These are phyloP conservation scores for Whitmania pigra DNA, from an alignment of 1,140 invertebrate genomes.

Conservation along the genomic window DNA sequence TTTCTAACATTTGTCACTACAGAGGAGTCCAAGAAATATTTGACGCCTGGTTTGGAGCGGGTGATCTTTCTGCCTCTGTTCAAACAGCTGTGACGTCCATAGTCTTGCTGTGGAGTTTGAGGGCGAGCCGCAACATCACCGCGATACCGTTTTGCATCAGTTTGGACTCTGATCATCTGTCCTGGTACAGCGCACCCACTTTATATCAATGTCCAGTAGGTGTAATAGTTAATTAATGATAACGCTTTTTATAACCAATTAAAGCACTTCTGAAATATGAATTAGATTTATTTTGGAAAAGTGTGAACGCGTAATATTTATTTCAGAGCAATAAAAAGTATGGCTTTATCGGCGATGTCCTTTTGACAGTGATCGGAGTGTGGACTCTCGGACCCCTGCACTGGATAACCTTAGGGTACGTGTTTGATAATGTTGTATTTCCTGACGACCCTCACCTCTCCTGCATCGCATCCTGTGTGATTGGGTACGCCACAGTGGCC, in stretches of 20 bases:
- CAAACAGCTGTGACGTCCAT: constrained; percentile 18
- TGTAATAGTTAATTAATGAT: not conserved
- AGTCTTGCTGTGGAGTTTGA: constrained; percentile 14
- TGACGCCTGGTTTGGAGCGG: constrained; percentile 1
- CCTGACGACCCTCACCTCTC: constrained; percentile 15
- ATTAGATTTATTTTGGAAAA: no score
- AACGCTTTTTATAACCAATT: no score
- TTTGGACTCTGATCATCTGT: constrained; percentile 4
- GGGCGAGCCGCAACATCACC: constrained; percentile 14
- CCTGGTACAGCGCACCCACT: constrained; percentile 16
- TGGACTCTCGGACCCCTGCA: constrained; percentile 20
- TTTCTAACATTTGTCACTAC: constrained; percentile 23
- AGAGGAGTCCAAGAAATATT: constrained; percentile 17
- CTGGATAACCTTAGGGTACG: constrained; percentile 21
- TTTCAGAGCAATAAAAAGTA: constrained; percentile 9
- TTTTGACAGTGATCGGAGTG: constrained; percentile 5
- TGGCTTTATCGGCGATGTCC: not conserved
- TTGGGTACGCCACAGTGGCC: constrained; percentile 15
- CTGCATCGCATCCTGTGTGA: constrained; percentile 10
- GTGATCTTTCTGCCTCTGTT: not conserved
- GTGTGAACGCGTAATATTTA: no score
- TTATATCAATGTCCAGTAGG: constrained; percentile 15
- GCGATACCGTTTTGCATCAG: constrained; percentile 15
- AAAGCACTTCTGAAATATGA: no score
- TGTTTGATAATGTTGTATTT: constrained; percentile 18